These are phyloP conservation scores for Gonioctena quinquepunctata DNA, from an alignment of 1,140 invertebrate species.

Conservation along the genomic window DNA sequence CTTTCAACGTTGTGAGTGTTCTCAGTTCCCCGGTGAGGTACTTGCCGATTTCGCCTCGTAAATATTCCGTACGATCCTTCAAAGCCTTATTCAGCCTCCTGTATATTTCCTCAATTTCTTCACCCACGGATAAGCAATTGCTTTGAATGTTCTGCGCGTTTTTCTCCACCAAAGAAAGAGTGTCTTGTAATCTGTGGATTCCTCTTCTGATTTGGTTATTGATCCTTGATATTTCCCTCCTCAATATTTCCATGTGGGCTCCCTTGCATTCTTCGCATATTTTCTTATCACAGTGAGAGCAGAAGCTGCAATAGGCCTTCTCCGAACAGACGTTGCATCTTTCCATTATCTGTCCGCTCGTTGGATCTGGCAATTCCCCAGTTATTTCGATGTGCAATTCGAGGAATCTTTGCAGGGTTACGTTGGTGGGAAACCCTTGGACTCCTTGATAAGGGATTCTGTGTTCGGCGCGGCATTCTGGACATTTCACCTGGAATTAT, in stretches of 20 bases:
- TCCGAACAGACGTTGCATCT: slow-evolving; percentile 90
- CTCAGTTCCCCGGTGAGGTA: slow-evolving; percentile 83
- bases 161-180: slow-evolving; percentile 80
- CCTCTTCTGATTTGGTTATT: slow-evolving; percentile 90
- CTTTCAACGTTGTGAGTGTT: slow-evolving; percentile 83
- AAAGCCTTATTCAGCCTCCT: slow-evolving; percentile 86
- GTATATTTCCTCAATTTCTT: slow-evolving; percentile 92
- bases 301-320: slow-evolving; percentile 87
- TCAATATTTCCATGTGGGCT: slow-evolving; percentile 93
- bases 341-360: slow-evolving; percentile 83
- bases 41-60: slow-evolving; percentile 86
- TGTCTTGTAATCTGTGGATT: slow-evolving; percentile 84
- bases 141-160: slow-evolving; percentile 81
- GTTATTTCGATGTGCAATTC: slow-evolving; percentile 94
- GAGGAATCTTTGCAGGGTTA: slow-evolving; percentile 92
- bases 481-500: slow-evolving; percentile 86
- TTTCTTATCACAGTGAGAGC: slow-evolving; percentile 94
- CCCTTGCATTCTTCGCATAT: slow-evolving; percentile 88
- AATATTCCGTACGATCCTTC: slow-evolving; percentile 87
- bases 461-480: slow-evolving; percentile 97
- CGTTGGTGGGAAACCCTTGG: slow-evolving; percentile 91
- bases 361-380: slow-evolving; percentile 86
- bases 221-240: slow-evolving; percentile 90
- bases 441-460: slow-evolving; percentile 95
- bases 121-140: slow-evolving; percentile 82